Evolutionary conservation across 2,888 invertebrate species (phyloP).

Genomic region (Parnassius smintheus): DNA sequence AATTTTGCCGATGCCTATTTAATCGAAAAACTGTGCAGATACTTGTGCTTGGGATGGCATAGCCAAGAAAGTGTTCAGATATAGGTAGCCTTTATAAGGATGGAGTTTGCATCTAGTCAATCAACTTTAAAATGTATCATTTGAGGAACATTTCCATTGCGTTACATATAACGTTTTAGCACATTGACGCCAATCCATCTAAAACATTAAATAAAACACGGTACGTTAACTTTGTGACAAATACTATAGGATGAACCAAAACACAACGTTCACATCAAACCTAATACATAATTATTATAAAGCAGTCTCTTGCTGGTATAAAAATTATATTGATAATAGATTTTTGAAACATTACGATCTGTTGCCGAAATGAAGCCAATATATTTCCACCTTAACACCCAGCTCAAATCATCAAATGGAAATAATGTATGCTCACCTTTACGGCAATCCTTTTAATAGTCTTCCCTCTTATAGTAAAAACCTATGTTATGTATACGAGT

Average conservation of each 20-base stretch:
- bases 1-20: conserved; percentile 17
- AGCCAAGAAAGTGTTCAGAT: conserved; percentile 59
- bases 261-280: conserved; percentile 64
- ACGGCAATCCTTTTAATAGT: conserved; percentile 28
- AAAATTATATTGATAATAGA: conserved; percentile 51
- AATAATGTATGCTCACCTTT: conserved; percentile 46
- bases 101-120: conserved; percentile 70
- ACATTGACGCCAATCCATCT: conserved; percentile 68
- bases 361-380: conserved; percentile 81
- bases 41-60: conserved; percentile 65
- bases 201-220: conserved; percentile 66
- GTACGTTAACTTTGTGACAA: conserved; percentile 55
- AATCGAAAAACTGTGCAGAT: conserved; percentile 58
- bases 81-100: conserved; percentile 57
- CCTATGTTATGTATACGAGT: conserved; percentile 17
- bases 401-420: conserved; percentile 72
- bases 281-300: conserved; percentile 49
- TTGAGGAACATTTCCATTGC: conserved; percentile 75
- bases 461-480: conserved; percentile 28
- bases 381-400: conserved; percentile 65
- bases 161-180: conserved; percentile 81
- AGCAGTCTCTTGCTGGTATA: conserved; percentile 61
- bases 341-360: conserved; percentile 73
- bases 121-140: conserved; percentile 59
- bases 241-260: conserved; percentile 59